Conservation (phyloP, 35 echinoderm and acorn worm genomes). For the Lytechinus pictus region DNA sequence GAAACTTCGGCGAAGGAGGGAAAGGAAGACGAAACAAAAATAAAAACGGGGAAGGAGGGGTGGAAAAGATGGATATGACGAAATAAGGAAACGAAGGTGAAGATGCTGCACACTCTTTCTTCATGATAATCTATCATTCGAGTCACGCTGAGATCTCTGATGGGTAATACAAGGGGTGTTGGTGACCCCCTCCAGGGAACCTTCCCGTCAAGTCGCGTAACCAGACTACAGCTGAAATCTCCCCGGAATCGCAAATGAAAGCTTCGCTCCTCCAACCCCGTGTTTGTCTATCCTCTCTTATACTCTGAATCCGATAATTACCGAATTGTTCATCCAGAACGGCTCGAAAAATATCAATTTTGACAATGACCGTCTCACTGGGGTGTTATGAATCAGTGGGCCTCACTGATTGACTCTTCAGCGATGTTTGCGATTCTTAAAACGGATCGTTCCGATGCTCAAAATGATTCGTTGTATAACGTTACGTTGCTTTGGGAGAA, state of each 20-base stretch:
- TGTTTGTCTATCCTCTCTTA: neutral
- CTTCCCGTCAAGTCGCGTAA: neutral
- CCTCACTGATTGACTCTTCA: neutral
- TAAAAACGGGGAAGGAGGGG: neutral
- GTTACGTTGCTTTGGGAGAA: neutral
- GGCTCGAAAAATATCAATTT: neutral
- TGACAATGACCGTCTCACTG: neutral
- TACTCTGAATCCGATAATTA: neutral
- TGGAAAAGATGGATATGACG: neutral
- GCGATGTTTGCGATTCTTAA: neutral
- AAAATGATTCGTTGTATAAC: neutral
- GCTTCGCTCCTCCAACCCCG: neutral
- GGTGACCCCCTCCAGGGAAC: neutral
- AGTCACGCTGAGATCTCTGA: neutral
- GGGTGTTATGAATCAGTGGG: neutral
- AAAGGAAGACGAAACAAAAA: neutral
- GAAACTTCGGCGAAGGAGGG: neutral
- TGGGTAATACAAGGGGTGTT: neutral
- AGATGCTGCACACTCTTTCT: neutral
- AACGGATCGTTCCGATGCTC: neutral
- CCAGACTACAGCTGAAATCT: neutral
- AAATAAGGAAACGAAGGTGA: no score
- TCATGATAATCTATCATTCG: neutral
- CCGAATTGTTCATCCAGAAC: neutral
- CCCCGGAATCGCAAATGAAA: neutral